Percentiles rank a stretch among this genome's conserved stretches.
These are phyloP conservation scores for Mustela nigripes DNA, from an alignment of 2,113 vertebrate genomes.

Conservation along the genomic window DNA sequence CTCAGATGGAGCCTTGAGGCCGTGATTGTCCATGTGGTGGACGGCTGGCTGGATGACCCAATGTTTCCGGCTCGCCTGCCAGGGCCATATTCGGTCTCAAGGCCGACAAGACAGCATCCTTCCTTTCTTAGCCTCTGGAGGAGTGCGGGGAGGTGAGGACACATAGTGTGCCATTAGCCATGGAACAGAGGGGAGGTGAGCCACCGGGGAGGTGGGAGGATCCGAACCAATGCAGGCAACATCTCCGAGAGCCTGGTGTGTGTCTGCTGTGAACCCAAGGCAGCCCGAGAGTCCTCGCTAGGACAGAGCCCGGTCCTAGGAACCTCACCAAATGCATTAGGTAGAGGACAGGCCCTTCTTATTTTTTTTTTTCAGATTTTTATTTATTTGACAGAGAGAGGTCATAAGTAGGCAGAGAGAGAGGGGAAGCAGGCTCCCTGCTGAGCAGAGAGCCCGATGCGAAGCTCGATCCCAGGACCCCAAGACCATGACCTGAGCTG, in stretches of 20 bases:
- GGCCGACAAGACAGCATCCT: not conserved
- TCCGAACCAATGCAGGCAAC: fast-evolving
- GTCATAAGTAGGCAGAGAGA: too few relatives aligned
- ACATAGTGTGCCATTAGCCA: fast-evolving
- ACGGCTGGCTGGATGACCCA: not conserved
- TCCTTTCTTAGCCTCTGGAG: not conserved
- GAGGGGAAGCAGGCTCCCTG: too few relatives aligned
- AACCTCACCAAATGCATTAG: not conserved
- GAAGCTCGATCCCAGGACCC: too few relatives aligned
- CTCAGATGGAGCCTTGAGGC: not conserved
- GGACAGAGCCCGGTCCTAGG: fast-evolving
- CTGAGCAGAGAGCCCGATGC: too few relatives aligned
- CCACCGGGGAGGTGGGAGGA: not conserved
- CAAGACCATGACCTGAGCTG: too few relatives aligned
- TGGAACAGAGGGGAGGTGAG: not conserved
- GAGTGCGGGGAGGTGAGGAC: not conserved
- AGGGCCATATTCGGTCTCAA: not conserved
- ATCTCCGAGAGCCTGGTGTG: not conserved
- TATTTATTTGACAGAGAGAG: too few relatives aligned
- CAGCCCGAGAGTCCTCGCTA: fast-evolving
- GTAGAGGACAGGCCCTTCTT: not conserved
- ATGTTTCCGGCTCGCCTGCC: too few relatives aligned
- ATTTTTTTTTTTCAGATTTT: too few relatives aligned
- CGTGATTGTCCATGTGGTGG: not conserved
- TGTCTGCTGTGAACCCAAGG: fast-evolving